Evolutionary conservation across 2,797 vertebrate species (phyloP), one percentile per base, ranked within the genome.

Genomic region (Molossus molossus): DNA sequence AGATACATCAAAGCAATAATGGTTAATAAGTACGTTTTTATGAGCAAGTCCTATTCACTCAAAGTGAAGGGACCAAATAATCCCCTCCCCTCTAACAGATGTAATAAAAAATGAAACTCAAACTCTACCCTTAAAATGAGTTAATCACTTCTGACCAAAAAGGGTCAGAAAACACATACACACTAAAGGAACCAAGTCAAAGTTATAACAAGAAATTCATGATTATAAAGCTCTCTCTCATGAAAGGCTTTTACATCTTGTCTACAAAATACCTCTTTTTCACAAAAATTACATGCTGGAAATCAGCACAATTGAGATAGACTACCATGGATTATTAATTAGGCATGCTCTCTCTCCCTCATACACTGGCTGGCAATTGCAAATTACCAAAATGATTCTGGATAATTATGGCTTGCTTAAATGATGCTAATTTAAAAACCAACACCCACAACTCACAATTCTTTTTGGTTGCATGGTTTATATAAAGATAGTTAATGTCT

Each of bases 401-500:
- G n/a, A 53, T 2, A 75, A 23, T 23, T 25, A 60, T 6, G 64
- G 48, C 40, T 48, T 76, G 33, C 40, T 48, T 76, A 29, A 72
- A 50, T 15, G 81, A 58, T 23, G 62, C 87, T 58, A 67, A 90
- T 79, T 93, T 84, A 55, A 89, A 92, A 77, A 72, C 40, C 89
- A 88, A 73, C 40, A 6, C 21, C 12, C 29, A 50, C 25, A 73
- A 53, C 27, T 87, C 75, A 62, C 7, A 72, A 1, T 76, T 81
- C 60, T 79, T 90, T 89, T 80, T 7, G 6, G 20, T 1, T 79
- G 33, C 33, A 79, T 27, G 50, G 50, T 23, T 58, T 92, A 80
- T 53, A 69, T 12, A 73, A 62, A 69, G 73, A 40, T 3, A 64
- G 48, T 48, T 89, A 57, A 81, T 53, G 84, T 96, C 53, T 69